These are phyloP conservation scores for Hucho hucho DNA, from an alignment of 2,113 vertebrate genomes.

Conservation along the genomic window DNA sequence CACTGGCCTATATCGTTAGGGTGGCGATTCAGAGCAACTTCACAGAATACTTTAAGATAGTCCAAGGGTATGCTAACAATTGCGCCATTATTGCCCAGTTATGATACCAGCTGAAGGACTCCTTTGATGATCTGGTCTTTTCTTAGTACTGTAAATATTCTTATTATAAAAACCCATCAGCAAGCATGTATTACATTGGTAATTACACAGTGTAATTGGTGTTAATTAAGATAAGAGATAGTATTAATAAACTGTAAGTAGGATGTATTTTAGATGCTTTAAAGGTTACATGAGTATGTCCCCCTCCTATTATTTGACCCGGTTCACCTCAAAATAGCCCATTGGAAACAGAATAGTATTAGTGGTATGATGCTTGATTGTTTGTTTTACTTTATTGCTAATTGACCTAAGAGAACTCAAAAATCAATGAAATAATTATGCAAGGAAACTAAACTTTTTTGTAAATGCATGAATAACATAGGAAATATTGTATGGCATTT, in stretches of 20 bases:
- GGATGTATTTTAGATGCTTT: slow-evolving; percentile 29
- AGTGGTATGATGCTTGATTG: neutral
- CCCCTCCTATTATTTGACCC: neutral
- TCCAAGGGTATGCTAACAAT: neutral
- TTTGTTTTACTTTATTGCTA: neutral
- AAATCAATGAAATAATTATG: too few species aligned
- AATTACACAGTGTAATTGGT: neutral
- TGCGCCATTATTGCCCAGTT: too few species aligned
- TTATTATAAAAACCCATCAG: slow-evolving; percentile 22
- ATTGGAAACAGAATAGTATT: slow-evolving; percentile 17
- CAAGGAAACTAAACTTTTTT: too few species aligned
- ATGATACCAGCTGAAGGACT: too few species aligned
- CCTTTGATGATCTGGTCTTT: too few species aligned
- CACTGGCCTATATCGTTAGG: too few species aligned
- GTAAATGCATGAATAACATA: neutral
- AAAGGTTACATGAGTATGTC: slow-evolving; percentile 17
- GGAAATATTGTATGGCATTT: neutral
- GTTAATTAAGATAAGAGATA: slow-evolving; percentile 29
- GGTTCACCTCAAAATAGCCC: too few species aligned
- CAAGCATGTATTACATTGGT: slow-evolving; percentile 19
- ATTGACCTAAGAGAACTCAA: too few species aligned
- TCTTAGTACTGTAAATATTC: slow-evolving; percentile 14
- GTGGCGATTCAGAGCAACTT: too few species aligned
- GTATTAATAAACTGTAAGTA: slow-evolving; percentile 44
- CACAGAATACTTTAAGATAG: too few species aligned